These are phyloP conservation scores for Theonella swinhoei DNA, from an alignment of 37 sponge, comb jelly and placozoan species.

Conservation along the genomic window DNA sequence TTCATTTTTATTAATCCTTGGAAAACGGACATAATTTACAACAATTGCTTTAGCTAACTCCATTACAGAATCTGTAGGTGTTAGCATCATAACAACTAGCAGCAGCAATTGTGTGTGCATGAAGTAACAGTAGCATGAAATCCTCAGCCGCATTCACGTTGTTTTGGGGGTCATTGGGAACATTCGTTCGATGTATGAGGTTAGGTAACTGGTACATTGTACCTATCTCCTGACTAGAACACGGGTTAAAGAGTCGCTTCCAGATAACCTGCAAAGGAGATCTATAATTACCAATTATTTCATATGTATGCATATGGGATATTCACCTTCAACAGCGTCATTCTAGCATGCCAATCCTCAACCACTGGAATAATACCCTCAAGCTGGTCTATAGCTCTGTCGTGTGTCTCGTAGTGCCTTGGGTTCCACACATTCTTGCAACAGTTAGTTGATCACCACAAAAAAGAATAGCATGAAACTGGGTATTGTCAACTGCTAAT, in stretches of 20 bases:
- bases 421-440: slow-evolving; percentile 9
- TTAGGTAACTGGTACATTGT: slow-evolving; percentile 47
- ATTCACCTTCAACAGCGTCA: slow-evolving; percentile 42
- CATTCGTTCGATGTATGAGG: slow-evolving; percentile 6
- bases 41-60: background rate
- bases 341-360: slow-evolving; percentile 45
- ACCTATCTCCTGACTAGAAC: slow-evolving; percentile 23
- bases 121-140: slow-evolving; percentile 28
- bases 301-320: too few relatives aligned
- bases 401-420: slow-evolving; percentile 2
- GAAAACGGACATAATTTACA: background rate
- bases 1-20: background rate
- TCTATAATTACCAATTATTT: too few relatives aligned
- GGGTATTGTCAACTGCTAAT: slow-evolving; percentile 2
- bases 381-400: slow-evolving; percentile 13
- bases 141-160: slow-evolving; percentile 52
- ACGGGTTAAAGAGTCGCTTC: background rate
- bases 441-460: slow-evolving; percentile 50
- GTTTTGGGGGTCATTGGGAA: slow-evolving; percentile 8
- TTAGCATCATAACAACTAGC: too few relatives aligned
- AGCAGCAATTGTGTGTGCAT: too few relatives aligned
- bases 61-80: background rate
- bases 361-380: slow-evolving; percentile 23
- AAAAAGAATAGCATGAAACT: background rate
- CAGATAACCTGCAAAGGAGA: slow-evolving; percentile 37